Evolutionary conservation across 1,140 invertebrate genomes (phyloP), one percentile per base, ranked within the genome.

Genomic region (Drosophila ambigua): DNA sequence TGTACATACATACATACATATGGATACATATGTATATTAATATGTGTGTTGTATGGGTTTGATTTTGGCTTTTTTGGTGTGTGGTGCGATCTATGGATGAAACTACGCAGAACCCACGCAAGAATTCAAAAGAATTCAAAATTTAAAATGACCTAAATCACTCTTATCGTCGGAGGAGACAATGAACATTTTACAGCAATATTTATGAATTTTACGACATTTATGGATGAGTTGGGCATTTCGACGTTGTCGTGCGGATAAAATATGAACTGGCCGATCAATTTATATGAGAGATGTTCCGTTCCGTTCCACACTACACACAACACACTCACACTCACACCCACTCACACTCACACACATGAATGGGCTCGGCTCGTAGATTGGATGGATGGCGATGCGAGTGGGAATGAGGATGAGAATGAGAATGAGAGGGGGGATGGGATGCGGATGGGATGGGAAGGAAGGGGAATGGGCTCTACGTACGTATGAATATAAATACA

Each of bases 181-280:
- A 76, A 72, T 76, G 41, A 54, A 71, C 57, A 77, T 77, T 73
- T 81, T 60, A 59, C 58, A 58, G 15, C 28, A 52, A 72, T 64
- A 81, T 74, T 77, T 77, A 77, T 82, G 79, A 59, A 73, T 74
- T 82, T 82, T 74, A 72, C 66, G 79, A 82, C 78, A 82, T 69
- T 82, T 77, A 81, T 81, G 68, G 61, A 81, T 80, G 78, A 76
- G 59, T 57, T 72, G 61, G 72, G 49, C 49, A 72, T 67, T 78
- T 77, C 23, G 49, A 45, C 52, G 73, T 58, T 77, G 58, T 69
- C 73, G 51, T 50, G 35, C 48, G 48, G 60, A 72, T 77, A 77
- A 81, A 77, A 80, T 80, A 76, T 80, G 61, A 51, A 76, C 58
- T 64, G 49, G 51, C 46, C 73, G 60, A 75, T 79, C 60, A 62